These are phyloP conservation scores for Ecdyonurus torrentis DNA, from an alignment of 2,888 invertebrate species.

Conservation along the genomic window DNA sequence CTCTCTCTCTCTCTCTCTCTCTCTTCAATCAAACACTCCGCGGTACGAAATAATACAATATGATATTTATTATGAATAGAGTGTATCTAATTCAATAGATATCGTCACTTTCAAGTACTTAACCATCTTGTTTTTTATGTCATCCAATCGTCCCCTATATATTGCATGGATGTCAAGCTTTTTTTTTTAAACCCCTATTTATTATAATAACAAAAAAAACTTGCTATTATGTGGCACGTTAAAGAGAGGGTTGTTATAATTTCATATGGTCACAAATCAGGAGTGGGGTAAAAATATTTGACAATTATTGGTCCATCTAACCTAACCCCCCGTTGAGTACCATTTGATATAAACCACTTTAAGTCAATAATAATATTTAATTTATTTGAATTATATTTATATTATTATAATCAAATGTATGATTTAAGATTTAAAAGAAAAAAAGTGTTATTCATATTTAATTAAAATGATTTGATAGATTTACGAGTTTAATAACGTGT, in stretches of 20 bases:
- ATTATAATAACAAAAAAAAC: not conserved
- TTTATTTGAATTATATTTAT: not conserved
- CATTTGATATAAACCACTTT: not conserved
- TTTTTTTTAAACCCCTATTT: not conserved
- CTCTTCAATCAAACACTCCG: no score
- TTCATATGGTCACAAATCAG: not conserved
- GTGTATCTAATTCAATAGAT: not conserved
- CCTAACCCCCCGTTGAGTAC: not conserved
- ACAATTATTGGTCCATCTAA: not conserved
- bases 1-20: no score
- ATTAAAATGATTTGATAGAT: no score
- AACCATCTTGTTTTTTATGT: not conserved
- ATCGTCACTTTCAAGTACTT: not conserved
- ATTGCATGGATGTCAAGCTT: not conserved
- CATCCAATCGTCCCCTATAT: not conserved
- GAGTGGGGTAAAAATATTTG: not conserved
- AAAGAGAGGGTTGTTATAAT: not conserved
- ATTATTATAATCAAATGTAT: no score
- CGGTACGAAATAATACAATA: no score
- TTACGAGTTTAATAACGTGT: no score
- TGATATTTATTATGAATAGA: not conserved
- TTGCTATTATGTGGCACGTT: not conserved
- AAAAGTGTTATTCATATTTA: no score
- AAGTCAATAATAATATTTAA: no score
- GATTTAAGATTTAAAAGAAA: no score